These are phyloP conservation scores for Muscicapa comitata DNA, from an alignment of 2,797 vertebrate species.

Conservation along the genomic window DNA sequence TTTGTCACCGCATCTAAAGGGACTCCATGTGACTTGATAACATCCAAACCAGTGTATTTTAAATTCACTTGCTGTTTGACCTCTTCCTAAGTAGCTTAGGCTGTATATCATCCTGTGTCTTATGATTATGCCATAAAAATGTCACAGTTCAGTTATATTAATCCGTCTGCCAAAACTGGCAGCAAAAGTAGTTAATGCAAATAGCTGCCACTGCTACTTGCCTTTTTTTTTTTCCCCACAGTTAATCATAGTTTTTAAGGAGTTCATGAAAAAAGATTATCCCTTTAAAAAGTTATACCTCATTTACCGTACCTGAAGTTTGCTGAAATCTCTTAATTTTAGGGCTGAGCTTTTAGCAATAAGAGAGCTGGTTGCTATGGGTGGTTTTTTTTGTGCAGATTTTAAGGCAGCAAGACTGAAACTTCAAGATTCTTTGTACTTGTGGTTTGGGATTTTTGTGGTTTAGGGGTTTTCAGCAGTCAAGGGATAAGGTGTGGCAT, in stretches of 20 bases:
- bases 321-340: background rate
- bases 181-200: background rate
- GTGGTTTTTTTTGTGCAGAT: background rate
- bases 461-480: background rate
- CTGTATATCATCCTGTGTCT: background rate
- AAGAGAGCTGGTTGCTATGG: background rate
- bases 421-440: background rate
- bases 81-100: background rate
- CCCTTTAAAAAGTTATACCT: background rate
- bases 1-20: background rate
- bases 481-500: background rate
- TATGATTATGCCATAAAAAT: background rate
- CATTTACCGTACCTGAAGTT: background rate
- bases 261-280: background rate
- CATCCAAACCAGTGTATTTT: background rate
- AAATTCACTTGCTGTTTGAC: background rate
- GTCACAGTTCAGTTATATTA: background rate
- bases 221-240: background rate
- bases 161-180: background rate
- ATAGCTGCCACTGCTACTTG: background rate
- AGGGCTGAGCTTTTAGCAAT: background rate
- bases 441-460: background rate
- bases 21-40: background rate
- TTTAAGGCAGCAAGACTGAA: background rate
- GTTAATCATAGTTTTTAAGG: background rate